A percentile compares a stretch with the other conserved stretches of the same genome.
Conservation (phyloP, 1,140 invertebrate genomes). For the Drosophila parvula region DNA sequence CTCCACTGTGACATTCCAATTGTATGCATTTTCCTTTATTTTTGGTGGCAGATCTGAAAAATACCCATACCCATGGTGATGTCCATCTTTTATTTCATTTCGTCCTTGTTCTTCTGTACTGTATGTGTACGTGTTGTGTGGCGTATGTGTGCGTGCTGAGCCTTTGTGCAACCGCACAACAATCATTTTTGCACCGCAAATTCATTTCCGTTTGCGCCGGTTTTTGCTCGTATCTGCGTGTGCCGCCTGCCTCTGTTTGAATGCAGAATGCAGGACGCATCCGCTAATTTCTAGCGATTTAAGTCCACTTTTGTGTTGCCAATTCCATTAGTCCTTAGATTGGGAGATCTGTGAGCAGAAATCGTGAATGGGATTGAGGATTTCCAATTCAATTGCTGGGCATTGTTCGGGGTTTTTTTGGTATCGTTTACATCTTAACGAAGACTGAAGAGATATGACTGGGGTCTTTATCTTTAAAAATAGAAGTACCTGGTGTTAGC, state of each 20-base stretch:
- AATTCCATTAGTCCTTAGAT: slow-evolving; percentile 37
- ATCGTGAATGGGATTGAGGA: neutral
- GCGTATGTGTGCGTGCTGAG: slow-evolving; percentile 14
- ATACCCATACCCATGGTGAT: slow-evolving; percentile 2
- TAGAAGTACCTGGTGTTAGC: no score
- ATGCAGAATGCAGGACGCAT: slow-evolving; percentile 52
- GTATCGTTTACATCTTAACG: neutral
- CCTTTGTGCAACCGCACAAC: slow-evolving; percentile 75
- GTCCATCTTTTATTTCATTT: slow-evolving; percentile 63
- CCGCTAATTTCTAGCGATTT: slow-evolving; percentile 66
- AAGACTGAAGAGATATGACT: neutral
- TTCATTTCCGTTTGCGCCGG: slow-evolving; percentile 71
- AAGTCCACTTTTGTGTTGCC: slow-evolving; percentile 52
- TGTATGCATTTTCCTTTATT: slow-evolving; percentile 54
- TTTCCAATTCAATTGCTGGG: slow-evolving; percentile 10
- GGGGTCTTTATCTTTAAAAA: neutral
- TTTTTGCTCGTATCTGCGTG: slow-evolving; percentile 26
- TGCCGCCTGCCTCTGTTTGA: slow-evolving; percentile 18
- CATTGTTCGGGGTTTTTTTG: neutral
- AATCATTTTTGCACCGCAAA: slow-evolving; percentile 78
- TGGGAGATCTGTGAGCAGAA: slow-evolving; percentile 2
- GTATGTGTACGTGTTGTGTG: slow-evolving; percentile 1
- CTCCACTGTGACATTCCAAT: slow-evolving; percentile 56
- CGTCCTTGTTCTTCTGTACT: slow-evolving; percentile 29
- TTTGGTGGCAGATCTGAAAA: slow-evolving; percentile 35